Base-by-base conservation (phyloP, 2,113 vertebrate species). In the Mola mola region DNA sequence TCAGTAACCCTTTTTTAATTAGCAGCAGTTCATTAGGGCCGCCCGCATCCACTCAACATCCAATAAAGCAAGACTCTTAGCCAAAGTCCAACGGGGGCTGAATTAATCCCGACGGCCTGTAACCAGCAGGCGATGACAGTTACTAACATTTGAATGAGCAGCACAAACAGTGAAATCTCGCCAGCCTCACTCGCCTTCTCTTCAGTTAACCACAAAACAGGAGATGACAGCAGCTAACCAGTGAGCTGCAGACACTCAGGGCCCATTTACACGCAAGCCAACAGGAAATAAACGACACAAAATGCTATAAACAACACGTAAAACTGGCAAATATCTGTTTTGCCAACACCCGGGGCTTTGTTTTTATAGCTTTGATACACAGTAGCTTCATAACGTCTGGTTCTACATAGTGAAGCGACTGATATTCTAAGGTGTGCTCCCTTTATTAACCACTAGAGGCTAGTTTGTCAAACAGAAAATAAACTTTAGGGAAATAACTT, bases 1-100 rank as follows among this genome's bases (percentile, higher is more conserved):
- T 59, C 58, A 44, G 26, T 48, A 58, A 63, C 58, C 59, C 22
- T 8, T n/a, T 47, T 76, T 55, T 65, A 75, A 84, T 82, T 56
- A 66, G 46, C 53, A 29, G 57, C 47, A 2, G 11, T 76, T 83
- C 57, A 76, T 71, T 68, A 55, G 34, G 36, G 58, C 47, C 8
- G 5, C 61, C 48, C 8, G 5, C 61, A 70, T 69, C 57, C 48
- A 66, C 47, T 38, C 43, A 41, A n/a, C 56, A 41, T 70, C 51
- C 24, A 69, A 62, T 79, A 75, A 83, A 81, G 13, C 36, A 4
- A 36, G 24, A 34, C 56, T 67, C 10, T 3, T 24, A 26, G 37
- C 74, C 58, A n/a, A 11, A 63, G 29, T 40, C 37, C 49, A 41
- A 51, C 44, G 46, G 16, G 55, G 59, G 36, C 75, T 41, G 36